Base-by-base conservation (phyloP, 2,888 invertebrate species). In the Thymelicus lineola region DNA sequence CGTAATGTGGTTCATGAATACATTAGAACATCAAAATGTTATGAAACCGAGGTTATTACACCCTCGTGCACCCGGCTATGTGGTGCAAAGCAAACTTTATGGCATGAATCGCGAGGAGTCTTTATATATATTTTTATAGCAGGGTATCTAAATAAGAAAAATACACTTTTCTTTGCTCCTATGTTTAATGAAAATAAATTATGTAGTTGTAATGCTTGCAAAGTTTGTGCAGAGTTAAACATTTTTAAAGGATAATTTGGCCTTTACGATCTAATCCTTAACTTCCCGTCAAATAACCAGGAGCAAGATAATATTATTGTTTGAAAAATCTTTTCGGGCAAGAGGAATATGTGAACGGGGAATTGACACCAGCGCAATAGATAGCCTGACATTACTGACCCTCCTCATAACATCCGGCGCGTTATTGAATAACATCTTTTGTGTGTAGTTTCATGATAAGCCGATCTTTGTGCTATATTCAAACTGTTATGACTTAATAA, bases 341-440 rank as follows among this genome's bases (percentile, higher is more conserved):
- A 57, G 57, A 35, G 55, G 42, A 20, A 45, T 12, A 42, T 60
- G 7, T 66, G 57, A 53, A 20, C 20, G 36, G 42, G 12, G 53
- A 53, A 53, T 63, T 53, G 38, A 53, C 50, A 63, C 14, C 38
- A 15, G 53, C 63, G 15, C 45, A 65, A 65, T 65, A 58, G 46
- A 66, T 66, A 53, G 20, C 4, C 20, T 20, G 53, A 53, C 20
- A 28, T 46, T 58, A 66, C 58, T 46, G 46, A 66, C 65, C 46
- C 65, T 35, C 36, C 65, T 58, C 46, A 45, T 46, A 66, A 58
- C 58, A 66, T 66, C 65, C 65, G 65, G 65, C 28, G 45, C 65
- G 15, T 7, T 65, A 57, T 57, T 65, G 45, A 55, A 65, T 57
- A 65, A 57, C 65, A 57, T 65, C 65, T 45, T 65, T 57, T 57